These are phyloP conservation scores for Rhyacophila brunnea DNA, from an alignment of 1,140 invertebrate genomes.

Conservation along the genomic window DNA sequence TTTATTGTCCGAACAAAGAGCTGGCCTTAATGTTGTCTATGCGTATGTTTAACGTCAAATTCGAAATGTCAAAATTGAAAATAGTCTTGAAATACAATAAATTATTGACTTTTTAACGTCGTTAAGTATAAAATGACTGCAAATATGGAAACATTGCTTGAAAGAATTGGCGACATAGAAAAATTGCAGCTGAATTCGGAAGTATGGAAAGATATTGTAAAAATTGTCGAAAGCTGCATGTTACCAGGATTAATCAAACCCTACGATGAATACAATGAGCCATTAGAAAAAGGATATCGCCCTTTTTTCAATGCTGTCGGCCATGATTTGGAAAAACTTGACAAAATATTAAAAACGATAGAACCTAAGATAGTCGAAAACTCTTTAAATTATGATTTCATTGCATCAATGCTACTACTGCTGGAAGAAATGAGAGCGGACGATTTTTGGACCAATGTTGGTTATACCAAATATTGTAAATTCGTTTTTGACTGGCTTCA, in stretches of 20 bases:
- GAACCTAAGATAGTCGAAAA: not conserved
- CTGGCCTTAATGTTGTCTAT: too few species aligned
- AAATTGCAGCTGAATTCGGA: conserved; percentile 5
- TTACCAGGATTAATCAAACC: conserved; percentile 21
- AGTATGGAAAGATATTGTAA: conserved; percentile 8
- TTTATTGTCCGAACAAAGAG: too few species aligned
- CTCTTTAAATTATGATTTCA: conserved; percentile 16
- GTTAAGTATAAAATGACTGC: not conserved
- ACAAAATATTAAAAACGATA: conserved; percentile 8
- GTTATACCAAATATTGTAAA: conserved; percentile 16
- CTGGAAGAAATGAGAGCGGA: conserved; percentile 24
- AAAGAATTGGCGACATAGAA: conserved; percentile 4
- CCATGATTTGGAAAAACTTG: conserved; percentile 1
- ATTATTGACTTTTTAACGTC: too few species aligned
- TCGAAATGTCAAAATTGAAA: conserved; percentile 1
- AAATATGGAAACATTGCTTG: not conserved
- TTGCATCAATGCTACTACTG: conserved; percentile 14
- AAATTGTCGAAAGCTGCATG: conserved; percentile 18
- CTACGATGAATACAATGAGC: conserved; percentile 19
- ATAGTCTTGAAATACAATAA: not conserved
- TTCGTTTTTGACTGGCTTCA: conserved; percentile 7
- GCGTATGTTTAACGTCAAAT: not conserved
- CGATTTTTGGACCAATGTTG: conserved; percentile 9
- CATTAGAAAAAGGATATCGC: conserved; percentile 3
- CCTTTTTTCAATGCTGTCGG: not conserved